phyloP scores from a whole-genome alignment of 2,113 vertebrate species.

The Lasiurus borealis region DNA sequence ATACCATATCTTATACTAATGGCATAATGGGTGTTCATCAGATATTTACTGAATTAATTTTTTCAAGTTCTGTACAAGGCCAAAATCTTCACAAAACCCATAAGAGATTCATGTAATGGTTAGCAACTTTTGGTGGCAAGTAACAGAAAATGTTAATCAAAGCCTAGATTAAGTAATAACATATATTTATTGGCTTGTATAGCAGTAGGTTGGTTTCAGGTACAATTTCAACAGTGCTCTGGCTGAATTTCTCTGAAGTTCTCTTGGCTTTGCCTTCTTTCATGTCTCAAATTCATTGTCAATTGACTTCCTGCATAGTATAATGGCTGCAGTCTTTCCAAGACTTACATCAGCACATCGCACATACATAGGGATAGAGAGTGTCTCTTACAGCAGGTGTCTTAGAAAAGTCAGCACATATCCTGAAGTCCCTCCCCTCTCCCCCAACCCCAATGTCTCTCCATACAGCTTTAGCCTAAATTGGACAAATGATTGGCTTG shows the following conservation, averaged over 20 bases:
- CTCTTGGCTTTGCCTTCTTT: neutral
- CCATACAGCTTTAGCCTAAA: neutral
- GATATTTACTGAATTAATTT: slow-evolving; percentile 24
- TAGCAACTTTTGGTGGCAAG: neutral
- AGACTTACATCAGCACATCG: neutral
- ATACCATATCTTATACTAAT: neutral
- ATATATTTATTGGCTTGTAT: neutral
- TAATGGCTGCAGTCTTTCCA: neutral
- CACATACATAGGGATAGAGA: neutral
- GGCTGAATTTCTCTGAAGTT: neutral
- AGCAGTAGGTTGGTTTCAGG: neutral
- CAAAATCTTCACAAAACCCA: neutral
- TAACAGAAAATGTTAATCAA: slow-evolving; percentile 32
- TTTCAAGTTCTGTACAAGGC: neutral
- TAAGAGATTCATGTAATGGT: neutral
- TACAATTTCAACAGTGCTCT: neutral
- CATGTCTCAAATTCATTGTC: neutral
- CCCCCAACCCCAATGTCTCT: neutral
- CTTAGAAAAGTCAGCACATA: neutral
- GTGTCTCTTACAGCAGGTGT: neutral
- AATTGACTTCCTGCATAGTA: neutral
- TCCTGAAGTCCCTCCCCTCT: neutral
- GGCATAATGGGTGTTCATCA: neutral
- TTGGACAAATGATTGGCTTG: neutral
- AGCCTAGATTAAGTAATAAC: slow-evolving; percentile 4